Evolutionary conservation across 2,888 invertebrate genomes (phyloP), one percentile per base, ranked within the genome.

Genomic region (Maniola hyperantus): DNA sequence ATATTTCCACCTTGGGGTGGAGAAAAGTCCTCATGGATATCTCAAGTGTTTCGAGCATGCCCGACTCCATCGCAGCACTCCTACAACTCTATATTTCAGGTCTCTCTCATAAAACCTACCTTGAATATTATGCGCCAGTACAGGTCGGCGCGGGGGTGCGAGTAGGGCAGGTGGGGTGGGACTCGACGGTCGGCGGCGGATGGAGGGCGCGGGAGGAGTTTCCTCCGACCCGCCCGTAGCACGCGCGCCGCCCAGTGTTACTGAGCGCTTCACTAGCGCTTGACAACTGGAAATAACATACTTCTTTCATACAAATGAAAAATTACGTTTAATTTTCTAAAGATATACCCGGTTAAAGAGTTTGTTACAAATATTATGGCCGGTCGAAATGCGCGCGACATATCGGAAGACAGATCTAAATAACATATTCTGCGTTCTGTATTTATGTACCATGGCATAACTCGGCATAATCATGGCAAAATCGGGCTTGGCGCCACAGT

Each of bases 401-500:
- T 26, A 4, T 26, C 26, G 26, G 26, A 26, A 26, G 4, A 26
- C 26, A 26, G 26, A 26, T 26, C 26, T 26, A 26, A 26, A 26
- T 26, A 26, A 26, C 2, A 4, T 26, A 26, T 26, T 26, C 26
- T 4, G 26, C 26, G 26, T 26, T 4, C 1, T 26, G 26, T 26
- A 26, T 26, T 26, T 26, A 26, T 26, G 26, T 26, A 26, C 26
- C 26, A 2, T 26, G 26, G 26, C 26, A 26, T 26, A n/a, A n/a
- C n/a, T n/a, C n/a, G 26, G 26, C 26, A 26, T 26, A 26, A 26
- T 26, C 26, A 26, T 26, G 26, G 26, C n/a, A n/a, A n/a, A 91
- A 64, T 98, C 98, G 61, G 98, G 97, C 83, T 98, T 99, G 0
- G 99, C 99, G 2, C 99, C 99, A 83, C 99, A 99, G 86, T 99